Evolutionary conservation across 1,140 invertebrate species (phyloP), one percentile per base, ranked within the genome.

Genomic region (Cotesia typhae): DNA sequence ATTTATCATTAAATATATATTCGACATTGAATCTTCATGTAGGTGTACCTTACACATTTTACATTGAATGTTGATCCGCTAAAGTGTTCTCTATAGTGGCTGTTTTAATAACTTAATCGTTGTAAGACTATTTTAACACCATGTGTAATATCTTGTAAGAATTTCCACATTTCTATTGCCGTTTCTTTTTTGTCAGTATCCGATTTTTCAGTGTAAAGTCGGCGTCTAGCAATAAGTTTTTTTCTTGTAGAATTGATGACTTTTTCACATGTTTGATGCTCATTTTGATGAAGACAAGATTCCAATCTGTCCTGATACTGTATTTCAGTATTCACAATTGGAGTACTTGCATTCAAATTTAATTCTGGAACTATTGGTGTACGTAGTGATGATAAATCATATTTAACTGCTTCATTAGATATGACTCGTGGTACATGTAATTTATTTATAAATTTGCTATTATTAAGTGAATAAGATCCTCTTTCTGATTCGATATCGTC

Each of bases 51-150:
- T 3, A 28, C 28, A 28, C 28, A 28, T 1, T 28, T 28, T 1
- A 28, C 28, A 9, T 59, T 20, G 28, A 17, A 59, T 20, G 5
- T 20, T 14, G n/a, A 55, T 55, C n/a, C 57, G 9, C 36, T 59
- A 9, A 5, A 20, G 2, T 4, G 17, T 3, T 20, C 9, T 20
- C 17, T 28, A 20, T 20, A 9, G 12, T 7, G 7, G 20, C 20
- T 67, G 3, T 41, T 36, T 0, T n/a, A 51, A 36, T 55, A 55
- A 53, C 80, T 80, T 10, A 87, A 71, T 17, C 85, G 81, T 60
- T 75, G 78, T 36, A 87, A 71, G 9, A 85, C 79, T 51, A 87
- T 84, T 67, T 78, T 83, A 17, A 76, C 83, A 69, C 83, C 83
- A 66, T 76, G 78, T 4, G 79, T 82, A 12, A 87, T 80, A 57